phyloP scores from a whole-genome alignment of 2,797 vertebrate genomes.

The Gymnopithys bicolor region DNA sequence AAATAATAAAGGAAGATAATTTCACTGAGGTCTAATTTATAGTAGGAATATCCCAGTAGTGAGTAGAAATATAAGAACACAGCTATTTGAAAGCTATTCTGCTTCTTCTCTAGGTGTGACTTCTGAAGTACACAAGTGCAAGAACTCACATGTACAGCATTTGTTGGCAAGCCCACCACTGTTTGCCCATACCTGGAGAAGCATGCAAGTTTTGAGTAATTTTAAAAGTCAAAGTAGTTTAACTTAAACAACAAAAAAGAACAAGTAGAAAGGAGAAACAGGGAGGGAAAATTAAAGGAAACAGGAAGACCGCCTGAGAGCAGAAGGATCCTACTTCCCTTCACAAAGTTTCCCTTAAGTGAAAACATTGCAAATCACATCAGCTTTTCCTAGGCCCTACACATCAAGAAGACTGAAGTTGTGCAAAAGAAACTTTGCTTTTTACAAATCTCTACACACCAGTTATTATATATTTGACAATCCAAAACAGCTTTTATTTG shows the following conservation, averaged over 20 bases:
- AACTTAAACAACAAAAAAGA: neutral
- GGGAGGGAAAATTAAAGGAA: neutral
- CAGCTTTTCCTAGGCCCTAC: neutral
- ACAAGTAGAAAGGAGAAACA: neutral
- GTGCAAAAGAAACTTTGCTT: conserved; percentile 41
- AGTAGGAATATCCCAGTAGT: neutral
- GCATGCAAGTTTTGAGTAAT: neutral
- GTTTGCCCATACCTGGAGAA: neutral
- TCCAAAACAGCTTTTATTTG: conserved; percentile 12
- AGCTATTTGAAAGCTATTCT: neutral
- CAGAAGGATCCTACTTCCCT: neutral
- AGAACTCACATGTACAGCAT: accelerated
- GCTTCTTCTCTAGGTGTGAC: neutral
- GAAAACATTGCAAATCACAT: neutral
- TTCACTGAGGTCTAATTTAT: neutral
- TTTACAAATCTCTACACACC: conserved; percentile 1
- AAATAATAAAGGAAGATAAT: neutral
- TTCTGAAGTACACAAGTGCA: neutral
- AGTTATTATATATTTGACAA: conserved; percentile 7
- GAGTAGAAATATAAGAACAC: neutral
- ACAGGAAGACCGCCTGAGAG: neutral
- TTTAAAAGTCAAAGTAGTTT: neutral
- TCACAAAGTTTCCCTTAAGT: neutral
- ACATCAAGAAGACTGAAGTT: neutral
- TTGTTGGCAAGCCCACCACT: neutral